phyloP scores from a whole-genome alignment of 2,113 vertebrate species.

The Apus apus region DNA sequence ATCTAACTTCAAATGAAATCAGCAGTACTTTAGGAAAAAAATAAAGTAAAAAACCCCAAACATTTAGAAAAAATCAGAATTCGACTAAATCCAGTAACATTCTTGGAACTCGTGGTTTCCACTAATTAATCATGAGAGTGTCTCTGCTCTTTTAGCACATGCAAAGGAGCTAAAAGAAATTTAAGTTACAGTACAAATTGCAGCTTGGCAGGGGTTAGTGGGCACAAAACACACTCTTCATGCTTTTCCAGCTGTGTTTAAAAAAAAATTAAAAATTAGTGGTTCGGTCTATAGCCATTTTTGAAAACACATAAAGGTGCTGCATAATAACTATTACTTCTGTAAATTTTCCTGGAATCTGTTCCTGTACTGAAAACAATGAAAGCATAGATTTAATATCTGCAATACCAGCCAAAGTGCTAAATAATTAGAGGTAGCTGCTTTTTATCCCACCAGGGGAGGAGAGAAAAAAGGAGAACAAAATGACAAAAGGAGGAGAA shows the following conservation, averaged over 20 bases:
- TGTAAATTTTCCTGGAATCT: not conserved
- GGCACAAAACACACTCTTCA: not conserved
- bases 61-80: not conserved
- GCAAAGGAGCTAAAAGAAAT: not conserved
- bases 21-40: not conserved
- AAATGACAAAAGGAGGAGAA: not conserved
- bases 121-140: not conserved
- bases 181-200: not conserved
- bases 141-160: not conserved
- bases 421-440: not conserved
- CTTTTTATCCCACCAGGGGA: not conserved
- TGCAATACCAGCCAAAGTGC: not conserved
- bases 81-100: not conserved
- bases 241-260: not conserved
- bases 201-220: not conserved
- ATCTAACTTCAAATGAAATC: not conserved
- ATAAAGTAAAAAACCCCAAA: too few species aligned
- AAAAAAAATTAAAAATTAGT: not conserved
- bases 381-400: not conserved
- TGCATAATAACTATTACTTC: not conserved
- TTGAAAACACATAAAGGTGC: not conserved
- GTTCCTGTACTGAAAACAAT: not conserved
- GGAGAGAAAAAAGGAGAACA: too few species aligned
- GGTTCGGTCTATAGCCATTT: not conserved
- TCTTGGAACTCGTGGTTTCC: not conserved